Conservation (phyloP, 1,140 invertebrate species). For the Ericerus pela region DNA sequence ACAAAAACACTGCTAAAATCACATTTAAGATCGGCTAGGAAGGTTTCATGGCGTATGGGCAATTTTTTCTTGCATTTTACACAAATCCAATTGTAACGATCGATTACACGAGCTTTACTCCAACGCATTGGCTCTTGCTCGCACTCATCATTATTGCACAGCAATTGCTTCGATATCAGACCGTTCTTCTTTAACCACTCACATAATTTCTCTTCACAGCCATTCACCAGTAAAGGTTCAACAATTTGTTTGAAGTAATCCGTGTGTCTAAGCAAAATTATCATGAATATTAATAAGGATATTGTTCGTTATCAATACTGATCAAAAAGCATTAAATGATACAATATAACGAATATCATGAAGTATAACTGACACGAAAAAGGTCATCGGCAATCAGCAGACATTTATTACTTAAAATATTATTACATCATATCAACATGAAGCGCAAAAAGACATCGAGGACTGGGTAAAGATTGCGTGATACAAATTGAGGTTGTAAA, state of each 20-base stretch:
- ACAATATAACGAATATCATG: too few relatives aligned
- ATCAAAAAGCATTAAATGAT: too few relatives aligned
- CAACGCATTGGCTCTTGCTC: slow-evolving; percentile 25
- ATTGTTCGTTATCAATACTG: too few relatives aligned
- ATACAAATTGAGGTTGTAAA: too few relatives aligned
- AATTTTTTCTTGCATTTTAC: slow-evolving; percentile 26
- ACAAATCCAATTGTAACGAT: slow-evolving; percentile 28
- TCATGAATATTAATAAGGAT: too few relatives aligned
- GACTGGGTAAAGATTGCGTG: too few relatives aligned
- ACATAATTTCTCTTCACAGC: slow-evolving; percentile 27
- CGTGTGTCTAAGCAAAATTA: too few relatives aligned
- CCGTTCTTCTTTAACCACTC: slow-evolving; percentile 28
- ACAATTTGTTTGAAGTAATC: slow-evolving; percentile 25
- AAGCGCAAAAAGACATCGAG: too few relatives aligned
- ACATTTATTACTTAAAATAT: too few relatives aligned
- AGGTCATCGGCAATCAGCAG: too few relatives aligned
- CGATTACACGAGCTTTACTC: slow-evolving; percentile 26
- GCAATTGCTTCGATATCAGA: slow-evolving; percentile 21
- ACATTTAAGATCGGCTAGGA: slow-evolving; percentile 26
- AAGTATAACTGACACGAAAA: too few relatives aligned
- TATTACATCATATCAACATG: too few relatives aligned
- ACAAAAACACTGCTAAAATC: slow-evolving; percentile 25
- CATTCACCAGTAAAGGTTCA: slow-evolving; percentile 24
- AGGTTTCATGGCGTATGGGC: slow-evolving; percentile 24
- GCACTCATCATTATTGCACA: slow-evolving; percentile 25